Base-by-base conservation (phyloP, 2,113 vertebrate genomes). In the Actenoides lindsayi region DNA sequence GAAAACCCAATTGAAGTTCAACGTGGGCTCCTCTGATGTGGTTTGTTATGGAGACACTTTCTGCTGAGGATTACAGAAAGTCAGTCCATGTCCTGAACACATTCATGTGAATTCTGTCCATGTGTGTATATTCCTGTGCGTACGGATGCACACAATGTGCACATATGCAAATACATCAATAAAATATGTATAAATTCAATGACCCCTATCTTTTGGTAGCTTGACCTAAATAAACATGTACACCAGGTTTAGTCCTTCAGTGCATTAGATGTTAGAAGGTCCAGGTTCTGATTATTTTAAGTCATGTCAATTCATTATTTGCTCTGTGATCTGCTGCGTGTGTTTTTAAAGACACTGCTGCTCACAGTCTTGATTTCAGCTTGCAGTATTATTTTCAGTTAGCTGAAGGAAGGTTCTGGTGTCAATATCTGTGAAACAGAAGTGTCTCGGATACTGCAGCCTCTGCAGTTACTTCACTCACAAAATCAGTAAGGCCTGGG, bases 21-120 rank as follows among this genome's bases (percentile, higher is more conserved):
- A 2, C 0, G 2, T 42, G 46, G 23, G 17, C 11, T 73, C 69
- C 13, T 10, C 21, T 76, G 42, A 44, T 1, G 1, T 67, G 59
- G 9, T 51, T 86, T 82, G 10, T 60, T 71, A 16, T 0, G 6
- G 48, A 68, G 20, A 5, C 31, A 8, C 24, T 76, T 68, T n/a
- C 35, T 87, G 33, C 37, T 37, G 46, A 37, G 35, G 33, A 5
- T 42, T 62, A 69, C 50, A 67, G 63, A 86, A 65, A 35, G 27
- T 39, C 21, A 19, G 1, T 67, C n/a, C 9, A 12, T 86, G 19
- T 82, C 82, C 37, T 88, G 33, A 67, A 62, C 63, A n/a, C 69
- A 59, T 64, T 51, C 1, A 13, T 31, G 8, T 83, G 53, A 60
- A n/a, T 71, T 64, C 37, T 92, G n/a, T 4, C 5, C 6, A 35